Base-by-base conservation (phyloP, 2,113 vertebrate genomes). In the Capreolus pygargus region DNA sequence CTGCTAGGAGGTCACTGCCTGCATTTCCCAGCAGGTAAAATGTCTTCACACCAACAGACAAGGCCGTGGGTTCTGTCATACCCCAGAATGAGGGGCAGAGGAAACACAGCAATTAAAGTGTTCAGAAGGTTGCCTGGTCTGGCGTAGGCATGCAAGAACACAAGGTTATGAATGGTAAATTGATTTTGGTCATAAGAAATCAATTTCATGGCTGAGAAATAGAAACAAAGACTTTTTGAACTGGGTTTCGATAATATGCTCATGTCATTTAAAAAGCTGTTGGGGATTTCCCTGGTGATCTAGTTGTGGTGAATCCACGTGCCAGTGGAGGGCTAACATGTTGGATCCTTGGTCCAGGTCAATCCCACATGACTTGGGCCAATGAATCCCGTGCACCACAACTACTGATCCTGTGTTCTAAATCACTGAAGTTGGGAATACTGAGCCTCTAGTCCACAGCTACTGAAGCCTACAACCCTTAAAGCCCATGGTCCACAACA, bases 381-480 rank as follows among this genome's bases (percentile, higher is more conserved):
- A 67, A 10, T 67, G 0, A 0, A 19, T 67, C 7, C 16, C 1
- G 0, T 2, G 33, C 1, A 9, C 64, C 33, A n/a, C 64, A n/a
- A 5, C 0, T 67, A n/a, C 16, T 1, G 16, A 10, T n/a, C 16
- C 8, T 19, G 2, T n/a, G 64, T 33, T n/a, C 64, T n/a, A 10
- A 1, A n/a, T n/a, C 33, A 4, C 0, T 2, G 64, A 2, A 0
- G 64, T 19, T n/a, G 64, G 33, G 33, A n/a, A 2, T n/a, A 10
- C 33, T 19, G 16, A 67, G 6, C 33, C 16, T 23, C 33, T 8
- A n/a, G 0, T n/a, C 64, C 33, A n/a, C 16, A 19, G 0, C 61
- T 19, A 10, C 16, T 10, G 64, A n/a, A 67, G 33, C 61, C 33
- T 67, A 67, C 7, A n/a, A n/a, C 4, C 7, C 15, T 16, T 9